Evolutionary conservation across 2,797 vertebrate genomes (phyloP), one percentile per base, ranked within the genome.

Genomic region (Lateolabrax maculatus): DNA sequence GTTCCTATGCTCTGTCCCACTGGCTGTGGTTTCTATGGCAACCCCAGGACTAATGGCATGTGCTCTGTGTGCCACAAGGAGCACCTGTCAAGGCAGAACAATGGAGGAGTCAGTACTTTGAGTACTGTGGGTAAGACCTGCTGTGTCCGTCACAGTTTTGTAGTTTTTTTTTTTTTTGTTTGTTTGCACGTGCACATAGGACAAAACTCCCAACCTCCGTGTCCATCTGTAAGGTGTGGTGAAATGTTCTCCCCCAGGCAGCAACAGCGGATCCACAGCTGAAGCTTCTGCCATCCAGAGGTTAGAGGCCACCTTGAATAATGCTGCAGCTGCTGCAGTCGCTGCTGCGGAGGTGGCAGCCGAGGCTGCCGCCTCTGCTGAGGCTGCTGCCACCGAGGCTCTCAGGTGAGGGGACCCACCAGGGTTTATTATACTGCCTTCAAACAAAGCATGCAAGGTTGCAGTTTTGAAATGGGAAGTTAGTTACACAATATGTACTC

Each of bases 1-100:
- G 95, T 95, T 88, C 97, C 97, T 65, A 96, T 96, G 92, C 92
- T 96, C 78, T 97, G 97, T 64, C 94, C 96, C 87, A 97, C 93
- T 0, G 97, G 97, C 89, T 97, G 97, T 44, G 97, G 97, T 70
- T 97, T 97, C 92, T 97, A 97, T 23, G 97, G 97, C 84, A 97
- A 97, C 92, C 96, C 97, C 43, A 94, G 96, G 58, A 97, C 97
- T 88, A 97, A 95, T 34, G 97, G 97, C 84, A 97, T 97, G 97
- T 97, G 97, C 87, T 97, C 97, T 0, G 95, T 97, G 60, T 97
- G 97, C 93, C 97, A 97, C 43, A 97, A 97, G 91, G 97, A 97
- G 80, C 96, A 96, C 83, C 90, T 97, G 64, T 96, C 96, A 68
- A 93, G 96, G 37, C 97, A 97, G 88, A 96, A 97, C 93, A 96